A percentile compares a stretch with the other conserved stretches of the same genome.
Conservation (phyloP, 2,113 vertebrate species). For the Salvelinus sp. region DNA sequence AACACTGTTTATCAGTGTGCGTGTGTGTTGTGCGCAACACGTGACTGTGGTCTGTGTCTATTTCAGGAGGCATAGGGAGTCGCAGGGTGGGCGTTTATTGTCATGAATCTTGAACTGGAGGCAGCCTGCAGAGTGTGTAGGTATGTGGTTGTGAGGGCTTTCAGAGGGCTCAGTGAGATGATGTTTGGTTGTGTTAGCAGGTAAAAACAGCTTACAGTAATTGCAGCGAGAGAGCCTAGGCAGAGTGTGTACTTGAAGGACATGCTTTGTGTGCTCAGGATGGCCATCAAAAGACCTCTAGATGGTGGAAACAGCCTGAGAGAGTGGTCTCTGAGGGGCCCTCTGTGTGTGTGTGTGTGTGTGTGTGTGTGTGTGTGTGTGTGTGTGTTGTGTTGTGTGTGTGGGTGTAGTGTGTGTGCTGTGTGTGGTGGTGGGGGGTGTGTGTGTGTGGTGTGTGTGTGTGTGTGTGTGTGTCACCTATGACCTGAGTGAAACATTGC, state of each 20-base stretch:
- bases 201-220: no score
- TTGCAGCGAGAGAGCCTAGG: conserved; percentile 25
- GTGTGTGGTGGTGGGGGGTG: not conserved
- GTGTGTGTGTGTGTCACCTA: conserved; percentile 28
- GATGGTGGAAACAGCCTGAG: conserved; percentile 27
- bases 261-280: conserved; percentile 34
- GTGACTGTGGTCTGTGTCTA: not conserved
- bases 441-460: not conserved
- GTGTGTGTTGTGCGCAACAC: not conserved
- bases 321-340: conserved; percentile 2
- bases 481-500: not conserved
- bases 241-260: conserved; percentile 35
- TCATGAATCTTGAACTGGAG: no score
- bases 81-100: no score
- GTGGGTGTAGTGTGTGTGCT: no score
- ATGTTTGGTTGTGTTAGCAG: no score
- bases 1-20: not conserved
- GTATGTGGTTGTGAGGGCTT: no score
- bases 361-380: not conserved
- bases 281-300: conserved; percentile 33
- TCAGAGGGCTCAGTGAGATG: no score
- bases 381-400: conserved; percentile 5
- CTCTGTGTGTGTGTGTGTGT: conserved; percentile 15
- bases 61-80: no score
- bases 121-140: no score